Evolutionary conservation across 2,888 invertebrate species (phyloP).

Genomic region (Acleris sparsana): DNA sequence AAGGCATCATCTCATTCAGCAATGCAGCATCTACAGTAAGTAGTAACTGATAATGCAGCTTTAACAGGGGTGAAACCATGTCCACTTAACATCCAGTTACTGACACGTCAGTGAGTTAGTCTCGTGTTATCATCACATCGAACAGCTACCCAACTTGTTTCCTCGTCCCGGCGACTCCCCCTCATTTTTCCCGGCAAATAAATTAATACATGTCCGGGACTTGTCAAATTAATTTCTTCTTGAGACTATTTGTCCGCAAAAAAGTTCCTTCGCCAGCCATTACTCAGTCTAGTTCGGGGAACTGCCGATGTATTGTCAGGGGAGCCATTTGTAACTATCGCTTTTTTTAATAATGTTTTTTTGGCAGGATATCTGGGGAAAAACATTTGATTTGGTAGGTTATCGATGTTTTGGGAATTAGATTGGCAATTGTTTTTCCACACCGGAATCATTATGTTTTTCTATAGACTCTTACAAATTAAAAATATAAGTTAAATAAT

Average conservation of each 20-base stretch:
- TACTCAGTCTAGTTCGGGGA: conserved; percentile 53
- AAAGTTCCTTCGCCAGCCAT: conserved; percentile 79
- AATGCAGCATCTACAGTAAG: too few relatives aligned
- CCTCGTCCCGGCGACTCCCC: conserved; percentile 47
- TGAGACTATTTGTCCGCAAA: conserved; percentile 81
- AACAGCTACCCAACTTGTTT: conserved; percentile 25
- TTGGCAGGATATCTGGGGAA: background rate
- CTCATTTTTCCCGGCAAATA: conserved; percentile 81
- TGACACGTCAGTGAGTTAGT: too few relatives aligned
- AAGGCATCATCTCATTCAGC: too few relatives aligned
- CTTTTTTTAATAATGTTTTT: conserved; percentile 26
- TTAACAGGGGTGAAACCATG: too few relatives aligned
- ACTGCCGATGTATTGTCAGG: conserved; percentile 35
- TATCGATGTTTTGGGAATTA: too few relatives aligned
- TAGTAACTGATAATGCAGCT: too few relatives aligned
- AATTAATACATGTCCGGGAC: conserved; percentile 79
- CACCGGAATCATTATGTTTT: too few relatives aligned
- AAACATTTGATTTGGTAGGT: too few relatives aligned
- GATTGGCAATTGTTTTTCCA: too few relatives aligned
- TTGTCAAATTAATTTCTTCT: conserved; percentile 83
- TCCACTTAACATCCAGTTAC: too few relatives aligned
- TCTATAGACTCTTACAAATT: too few relatives aligned
- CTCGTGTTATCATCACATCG: conserved; percentile 14
- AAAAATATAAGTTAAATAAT: too few relatives aligned
- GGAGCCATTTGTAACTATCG: conserved; percentile 29